Evolutionary conservation across 2,113 vertebrate genomes (phyloP), one percentile per base, ranked within the genome.

Genomic region (Eidolon helvum): DNA sequence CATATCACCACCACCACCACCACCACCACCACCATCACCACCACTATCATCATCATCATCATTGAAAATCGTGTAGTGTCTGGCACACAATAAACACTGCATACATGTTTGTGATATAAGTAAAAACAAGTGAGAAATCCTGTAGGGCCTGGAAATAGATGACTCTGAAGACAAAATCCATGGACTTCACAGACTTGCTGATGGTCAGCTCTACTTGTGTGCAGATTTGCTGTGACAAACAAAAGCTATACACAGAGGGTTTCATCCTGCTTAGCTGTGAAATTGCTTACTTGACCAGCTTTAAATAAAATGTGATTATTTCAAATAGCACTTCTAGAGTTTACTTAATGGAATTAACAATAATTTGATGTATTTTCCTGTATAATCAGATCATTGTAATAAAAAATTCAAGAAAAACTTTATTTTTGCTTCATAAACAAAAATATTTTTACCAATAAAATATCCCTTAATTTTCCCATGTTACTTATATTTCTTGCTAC

Each of bases 401-500:
- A 40, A 48, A 92, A 87, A 53, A 38, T 90, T 74, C 69, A 59
- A 69, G 50, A 28, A 69, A 91, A 48, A 28, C 10, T 28, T 14
- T n/a, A 61, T 66, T 82, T 50, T 90, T 74, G 4, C 16, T 61
- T 15, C 5, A 43, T 79, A 59, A 91, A 87, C 7, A 95, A 55
- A 24, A 21, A 85, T 80, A 59, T 38, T 96, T 28, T 83, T 72
- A 14, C 2, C 18, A 59, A 24, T 87, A 79, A 96, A 87, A 30
- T 38, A 35, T 4, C 1, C 45, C 40, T 66, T 4, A 4, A 43
- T 88, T 91, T 80, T 82, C 35, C 12, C 7, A 89, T 40, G 28
- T 59, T 63, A 35, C 9, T 89, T 75, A 93, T 90, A 61, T 65
- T 94, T 97, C 48, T 78, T 95, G 79, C 33, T 82, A 35, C 21